Base-by-base conservation (phyloP, 1,140 invertebrate species). In the Trichoplusia ni region DNA sequence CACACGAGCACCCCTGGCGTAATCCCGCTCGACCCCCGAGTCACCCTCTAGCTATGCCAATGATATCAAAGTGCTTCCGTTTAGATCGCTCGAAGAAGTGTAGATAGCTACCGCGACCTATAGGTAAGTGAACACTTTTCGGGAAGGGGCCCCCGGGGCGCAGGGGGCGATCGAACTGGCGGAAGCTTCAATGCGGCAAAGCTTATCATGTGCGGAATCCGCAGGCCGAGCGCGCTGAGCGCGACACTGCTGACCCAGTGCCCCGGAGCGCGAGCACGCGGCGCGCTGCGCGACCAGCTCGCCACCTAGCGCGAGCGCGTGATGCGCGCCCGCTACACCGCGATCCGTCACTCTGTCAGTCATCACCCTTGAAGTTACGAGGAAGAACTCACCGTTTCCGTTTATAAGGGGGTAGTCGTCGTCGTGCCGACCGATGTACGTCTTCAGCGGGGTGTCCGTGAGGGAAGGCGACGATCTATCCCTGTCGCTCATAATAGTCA, bases 401-500 rank as follows among this genome's bases (percentile, higher is more conserved):
- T 92, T 92, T 91, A 95, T 95, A 73, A 94, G 92, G 87, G 94
- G 94, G 92, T 95, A 95, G 90, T 94, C 94, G 86, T 92, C 92
- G 93, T 94, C 94, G 88, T 94, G 93, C 78, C 94, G 93, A 90
- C 94, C 94, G 89, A 94, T 94, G 90, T 94, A 92, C 71, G 93
- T 93, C 92, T 95, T 95, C 91, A 95, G 94, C 91, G 94, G 94
- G 91, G 93, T 94, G 93, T 95, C 94, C 91, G 94, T 93, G 87
- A 94, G 93, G 92, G 93, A 94, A 89, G 94, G 94, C 91, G 94
- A 94, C 86, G 94, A 94, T 91, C 94, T 93, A 92, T 94, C 94
- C 92, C 94, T 94, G 92, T 95, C 94, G 91, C 94, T 95, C 94
- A 95, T 95, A 82, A 81, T 88, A 83, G 71, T 82, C 87, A 87